These are phyloP conservation scores for Ctenosaura bakeri DNA, from an alignment of 2,797 vertebrate species.

Conservation along the genomic window DNA sequence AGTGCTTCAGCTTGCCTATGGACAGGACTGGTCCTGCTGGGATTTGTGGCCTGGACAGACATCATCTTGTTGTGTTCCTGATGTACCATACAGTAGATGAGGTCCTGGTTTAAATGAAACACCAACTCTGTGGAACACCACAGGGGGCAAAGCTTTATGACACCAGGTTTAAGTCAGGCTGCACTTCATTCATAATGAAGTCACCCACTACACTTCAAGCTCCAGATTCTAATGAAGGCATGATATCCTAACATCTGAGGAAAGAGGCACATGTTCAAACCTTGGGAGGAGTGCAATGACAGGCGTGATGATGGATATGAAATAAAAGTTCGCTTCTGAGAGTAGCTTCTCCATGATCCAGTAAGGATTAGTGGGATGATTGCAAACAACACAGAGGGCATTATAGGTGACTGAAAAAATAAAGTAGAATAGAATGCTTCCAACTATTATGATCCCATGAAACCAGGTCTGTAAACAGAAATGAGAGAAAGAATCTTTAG, in stretches of 20 bases:
- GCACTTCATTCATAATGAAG: neutral
- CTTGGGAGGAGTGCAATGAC: constrained; percentile 91
- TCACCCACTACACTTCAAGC: neutral
- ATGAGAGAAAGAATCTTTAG: neutral
- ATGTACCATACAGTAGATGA: neutral
- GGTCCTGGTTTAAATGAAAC: neutral
- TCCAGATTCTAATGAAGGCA: neutral
- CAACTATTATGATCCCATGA: constrained; percentile 84
- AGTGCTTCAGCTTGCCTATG: neutral
- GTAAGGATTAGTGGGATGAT: constrained; percentile 88
- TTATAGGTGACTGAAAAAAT: constrained; percentile 86
- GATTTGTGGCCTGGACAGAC: neutral
- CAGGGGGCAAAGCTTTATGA: neutral
- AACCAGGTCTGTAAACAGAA: constrained; percentile 85
- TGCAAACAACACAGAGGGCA: constrained; percentile 86
- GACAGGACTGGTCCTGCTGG: neutral
- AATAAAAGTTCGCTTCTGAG: constrained; percentile 89
- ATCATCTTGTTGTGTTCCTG: neutral
- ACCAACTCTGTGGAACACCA: neutral
- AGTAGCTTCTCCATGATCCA: constrained; percentile 91
- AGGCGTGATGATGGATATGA: constrained; percentile 88
- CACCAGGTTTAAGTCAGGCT: neutral
- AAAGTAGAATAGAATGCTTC: constrained; percentile 88
- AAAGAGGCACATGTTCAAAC: constrained; percentile 74
- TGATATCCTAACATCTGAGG: neutral